Evolutionary conservation across 2,888 invertebrate species (phyloP), one percentile per base, ranked within the genome.

Genomic region (Margaritifera margaritifera): DNA sequence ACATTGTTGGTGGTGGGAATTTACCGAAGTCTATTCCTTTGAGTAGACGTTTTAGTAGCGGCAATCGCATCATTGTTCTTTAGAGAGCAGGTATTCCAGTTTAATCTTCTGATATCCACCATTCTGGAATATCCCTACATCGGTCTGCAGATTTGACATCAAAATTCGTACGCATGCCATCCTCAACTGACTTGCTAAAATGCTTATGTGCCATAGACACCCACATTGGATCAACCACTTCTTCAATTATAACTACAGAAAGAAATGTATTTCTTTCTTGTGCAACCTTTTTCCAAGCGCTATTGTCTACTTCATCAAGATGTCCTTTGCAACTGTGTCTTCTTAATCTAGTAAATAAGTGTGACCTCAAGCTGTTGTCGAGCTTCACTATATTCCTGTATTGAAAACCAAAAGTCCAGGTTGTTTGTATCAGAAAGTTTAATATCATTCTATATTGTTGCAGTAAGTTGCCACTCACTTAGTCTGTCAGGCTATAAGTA

Each of bases 71-170:
- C 31, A 31, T 31, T 31, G 31, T 31, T 31, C 5, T 5, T 6
- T 31, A 4, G 31, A 31, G 6, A 31, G 31, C 31, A 31, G 31
- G 4, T 31, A 31, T 31, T 2, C 27, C 27, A 4, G 71, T 61
- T 8, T 19, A 52, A 51, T 78, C 75, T 57, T 78, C 75, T 18
- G 75, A 63, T 22, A 64, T n/a, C 74, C 75, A 75, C 75, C 74
- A 74, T 4, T 56, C 51, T 18, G 71, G 27, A 6, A 74, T 65
- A 60, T 74, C 75, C 24, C 53, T 31, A 42, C 70, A 74, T 11
- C 74, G 65, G 51, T 68, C 68, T 19, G 78, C 72, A 53, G 53
- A 42, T 8, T 60, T 19, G 1, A 18, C 24, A 66, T 74, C 66
- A 8, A 69, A 66, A 61, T 72, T 71, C 31, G 27, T 25, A 54